Evolutionary conservation across 2,888 invertebrate species (phyloP).

Genomic region (Diarsia brunnea): DNA sequence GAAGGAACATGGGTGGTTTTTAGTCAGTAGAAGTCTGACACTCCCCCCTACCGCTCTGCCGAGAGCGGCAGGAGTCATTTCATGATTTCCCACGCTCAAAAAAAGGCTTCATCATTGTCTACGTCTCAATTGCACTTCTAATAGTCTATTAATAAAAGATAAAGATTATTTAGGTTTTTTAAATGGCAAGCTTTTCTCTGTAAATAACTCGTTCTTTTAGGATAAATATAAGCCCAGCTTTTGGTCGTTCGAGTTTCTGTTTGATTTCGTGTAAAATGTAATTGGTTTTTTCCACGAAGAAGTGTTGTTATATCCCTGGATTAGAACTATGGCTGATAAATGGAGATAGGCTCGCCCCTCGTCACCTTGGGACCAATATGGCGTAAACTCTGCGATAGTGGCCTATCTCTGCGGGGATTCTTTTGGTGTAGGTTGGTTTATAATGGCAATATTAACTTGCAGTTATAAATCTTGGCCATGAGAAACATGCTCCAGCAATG

Average conservation of each 20-base stretch:
- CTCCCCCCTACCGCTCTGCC: too few species aligned
- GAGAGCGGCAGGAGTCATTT: too few species aligned
- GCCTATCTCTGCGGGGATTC: background rate
- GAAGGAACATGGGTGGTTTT: too few species aligned
- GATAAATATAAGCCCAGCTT: conserved; percentile 3
- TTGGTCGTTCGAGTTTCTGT: conserved; percentile 4
- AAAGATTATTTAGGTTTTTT: background rate
- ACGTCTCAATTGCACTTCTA: background rate
- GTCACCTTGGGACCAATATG: conserved; percentile 49
- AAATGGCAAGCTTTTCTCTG: background rate
- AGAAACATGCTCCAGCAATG: too few species aligned
- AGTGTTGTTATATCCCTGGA: conserved; percentile 27
- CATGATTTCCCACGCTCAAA: too few species aligned
- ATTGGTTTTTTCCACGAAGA: conserved; percentile 44
- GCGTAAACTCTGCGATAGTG: conserved; percentile 12
- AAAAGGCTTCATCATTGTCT: conserved; percentile 36
- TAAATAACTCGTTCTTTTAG: conserved; percentile 4
- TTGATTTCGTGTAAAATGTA: conserved; percentile 35
- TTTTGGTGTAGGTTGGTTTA: background rate
- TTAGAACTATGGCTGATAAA: conserved; percentile 44
- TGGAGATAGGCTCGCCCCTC: conserved; percentile 28
- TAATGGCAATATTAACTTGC: conserved; percentile 9
- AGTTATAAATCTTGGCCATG: background rate
- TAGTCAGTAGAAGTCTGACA: too few species aligned
- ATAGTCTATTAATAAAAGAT: background rate